These are phyloP conservation scores for Arothron firmamentum DNA, from an alignment of 2,113 vertebrate genomes.

Conservation along the genomic window DNA sequence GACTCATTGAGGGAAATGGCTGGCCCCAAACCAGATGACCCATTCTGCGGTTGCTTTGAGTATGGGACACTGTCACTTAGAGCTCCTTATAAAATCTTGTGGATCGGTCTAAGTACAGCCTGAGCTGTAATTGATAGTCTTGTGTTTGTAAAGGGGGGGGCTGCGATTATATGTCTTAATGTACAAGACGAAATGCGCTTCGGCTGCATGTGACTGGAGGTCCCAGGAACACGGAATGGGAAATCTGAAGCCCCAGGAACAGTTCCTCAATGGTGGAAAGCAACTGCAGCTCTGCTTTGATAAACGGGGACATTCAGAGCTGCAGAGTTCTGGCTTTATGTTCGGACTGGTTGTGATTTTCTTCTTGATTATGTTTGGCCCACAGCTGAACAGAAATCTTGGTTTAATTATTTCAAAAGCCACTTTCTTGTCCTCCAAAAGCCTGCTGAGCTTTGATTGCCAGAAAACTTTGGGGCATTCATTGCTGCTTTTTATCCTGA, in stretches of 20 bases:
- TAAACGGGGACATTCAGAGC: not conserved
- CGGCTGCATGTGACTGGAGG: conserved; percentile 10
- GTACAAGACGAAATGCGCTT: conserved; percentile 11
- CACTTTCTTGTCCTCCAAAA: conserved; percentile 15
- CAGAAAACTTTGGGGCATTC: conserved; percentile 12
- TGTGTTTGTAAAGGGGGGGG: conserved; percentile 49
- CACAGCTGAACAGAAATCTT: conserved; percentile 37
- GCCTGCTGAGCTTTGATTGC: conserved; percentile 28
- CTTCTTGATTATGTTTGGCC: conserved; percentile 1
- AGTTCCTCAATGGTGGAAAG: conserved; percentile 17
- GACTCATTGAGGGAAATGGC: conserved; percentile 25
- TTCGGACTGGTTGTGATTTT: too few relatives aligned
- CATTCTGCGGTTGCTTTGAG: conserved; percentile 39
- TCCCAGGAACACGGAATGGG: conserved; percentile 8
- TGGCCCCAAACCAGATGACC: conserved; percentile 31
- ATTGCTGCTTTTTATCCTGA: conserved; percentile 19
- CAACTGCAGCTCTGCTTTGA: conserved; percentile 12
- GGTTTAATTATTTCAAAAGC: conserved; percentile 43
- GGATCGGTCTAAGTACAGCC: conserved; percentile 48
- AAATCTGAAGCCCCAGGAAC: conserved; percentile 6
- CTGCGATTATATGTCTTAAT: conserved; percentile 35
- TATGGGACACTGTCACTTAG: conserved; percentile 56
- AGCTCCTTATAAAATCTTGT: conserved; percentile 45
- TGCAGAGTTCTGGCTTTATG: too few relatives aligned
- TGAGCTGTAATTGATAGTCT: conserved; percentile 64